Percentiles rank a stretch among this genome's conserved stretches.
phyloP scores from a whole-genome alignment of 2,113 vertebrate species.

The Gobiocypris rarus region DNA sequence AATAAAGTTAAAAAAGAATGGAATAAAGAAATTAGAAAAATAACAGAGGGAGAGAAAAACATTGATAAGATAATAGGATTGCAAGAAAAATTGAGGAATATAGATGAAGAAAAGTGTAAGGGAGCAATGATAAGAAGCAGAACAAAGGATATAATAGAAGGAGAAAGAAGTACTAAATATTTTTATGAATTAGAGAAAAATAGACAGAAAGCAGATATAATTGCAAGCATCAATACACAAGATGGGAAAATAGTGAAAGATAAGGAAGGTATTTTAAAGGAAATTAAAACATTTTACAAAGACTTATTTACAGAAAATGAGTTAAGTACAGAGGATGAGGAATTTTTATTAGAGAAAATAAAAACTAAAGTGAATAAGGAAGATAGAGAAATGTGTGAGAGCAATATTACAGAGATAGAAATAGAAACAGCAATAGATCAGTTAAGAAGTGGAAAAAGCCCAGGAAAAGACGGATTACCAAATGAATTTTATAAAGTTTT shows the following conservation, averaged over 20 bases:
- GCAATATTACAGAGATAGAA: no score
- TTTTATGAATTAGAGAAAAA: background rate
- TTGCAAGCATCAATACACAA: background rate
- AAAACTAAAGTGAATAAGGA: no score
- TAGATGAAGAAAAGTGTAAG: background rate
- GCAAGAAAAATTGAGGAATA: background rate
- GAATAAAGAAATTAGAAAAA: background rate
- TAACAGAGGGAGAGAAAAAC: background rate
- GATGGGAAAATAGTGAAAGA: background rate
- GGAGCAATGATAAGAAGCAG: background rate
- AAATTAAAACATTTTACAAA: no score
- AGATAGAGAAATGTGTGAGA: no score
- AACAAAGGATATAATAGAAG: background rate
- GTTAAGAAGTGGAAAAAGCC: no score
- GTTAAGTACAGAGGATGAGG: no score
- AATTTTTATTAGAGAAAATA: background rate
- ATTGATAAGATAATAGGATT: background rate
- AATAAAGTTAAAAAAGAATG: background rate
- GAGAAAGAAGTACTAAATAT: background rate
- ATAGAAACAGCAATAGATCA: no score
- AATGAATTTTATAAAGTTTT: no score
- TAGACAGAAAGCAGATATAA: background rate
- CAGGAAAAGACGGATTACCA: no score
- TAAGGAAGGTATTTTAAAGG: background rate
- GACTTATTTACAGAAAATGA: no score